A percentile compares a stretch with the other conserved stretches of the same genome.
phyloP scores from a whole-genome alignment of 2,888 invertebrate species.

The Uloborus plumipes region DNA sequence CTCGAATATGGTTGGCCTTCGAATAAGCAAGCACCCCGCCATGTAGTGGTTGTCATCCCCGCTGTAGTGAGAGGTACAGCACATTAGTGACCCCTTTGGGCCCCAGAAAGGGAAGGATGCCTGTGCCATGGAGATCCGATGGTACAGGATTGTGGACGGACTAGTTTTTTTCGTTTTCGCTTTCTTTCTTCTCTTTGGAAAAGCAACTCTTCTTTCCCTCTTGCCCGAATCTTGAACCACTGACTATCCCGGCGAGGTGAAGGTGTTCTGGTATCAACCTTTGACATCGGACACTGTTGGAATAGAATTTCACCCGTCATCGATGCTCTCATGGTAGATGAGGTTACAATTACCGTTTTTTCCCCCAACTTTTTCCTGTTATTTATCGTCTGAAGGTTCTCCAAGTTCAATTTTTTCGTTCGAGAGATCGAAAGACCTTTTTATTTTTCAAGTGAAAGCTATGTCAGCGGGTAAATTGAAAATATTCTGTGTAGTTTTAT shows the following conservation, averaged over 20 bases:
- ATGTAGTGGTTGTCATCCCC: constrained; percentile 37
- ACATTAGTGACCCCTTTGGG: constrained; percentile 20
- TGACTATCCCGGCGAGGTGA: constrained; percentile 27
- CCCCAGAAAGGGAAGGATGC: constrained; percentile 7
- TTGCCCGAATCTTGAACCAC: constrained; percentile 22
- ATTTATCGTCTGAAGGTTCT: constrained; percentile 18
- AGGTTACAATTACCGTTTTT: constrained; percentile 34
- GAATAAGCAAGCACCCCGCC: constrained; percentile 29
- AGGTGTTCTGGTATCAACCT: constrained; percentile 52
- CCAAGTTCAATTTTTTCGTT: background rate
- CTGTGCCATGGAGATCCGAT: constrained; percentile 13
- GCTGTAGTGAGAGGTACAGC: constrained; percentile 27
- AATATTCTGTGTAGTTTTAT: too few relatives aligned
- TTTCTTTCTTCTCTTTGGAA: background rate
- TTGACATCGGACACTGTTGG: constrained; percentile 41
- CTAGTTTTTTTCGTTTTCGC: constrained; percentile 37
- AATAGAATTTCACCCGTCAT: constrained; percentile 42
- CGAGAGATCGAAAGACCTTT: background rate
- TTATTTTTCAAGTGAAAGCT: constrained; percentile 1
- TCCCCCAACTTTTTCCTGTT: constrained; percentile 10
- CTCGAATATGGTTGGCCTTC: constrained; percentile 28
- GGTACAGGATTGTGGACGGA: constrained; percentile 25
- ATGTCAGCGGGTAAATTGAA: background rate
- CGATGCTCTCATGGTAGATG: constrained; percentile 20
- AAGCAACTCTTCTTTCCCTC: constrained; percentile 1